Base-by-base conservation (phyloP, 1,140 invertebrate genomes). In the Maniola jurtina region DNA sequence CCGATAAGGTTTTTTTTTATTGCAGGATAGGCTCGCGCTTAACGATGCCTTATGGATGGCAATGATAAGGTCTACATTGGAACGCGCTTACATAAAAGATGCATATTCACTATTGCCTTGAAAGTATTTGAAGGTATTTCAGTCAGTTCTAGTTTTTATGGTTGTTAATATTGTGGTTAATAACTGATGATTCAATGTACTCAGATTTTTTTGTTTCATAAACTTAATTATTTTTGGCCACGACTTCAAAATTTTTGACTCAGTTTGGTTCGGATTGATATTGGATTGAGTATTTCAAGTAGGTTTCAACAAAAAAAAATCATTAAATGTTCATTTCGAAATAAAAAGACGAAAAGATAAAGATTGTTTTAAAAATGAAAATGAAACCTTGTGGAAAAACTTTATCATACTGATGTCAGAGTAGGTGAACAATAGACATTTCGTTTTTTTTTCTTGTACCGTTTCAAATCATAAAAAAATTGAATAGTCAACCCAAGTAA, bases 261-360 rank as follows among this genome's bases (percentile, higher is more conserved):
- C 13, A 45, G 15, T 50, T 54, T 13, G 33, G 50, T 54, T 55
- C 52, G 11, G 13, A 34, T 55, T 55, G 52, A 55, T 55, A 55
- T 55, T 34, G 4, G 33, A 55, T 50, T 50, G 52, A 55, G 33
- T 55, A 55, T 55, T 55, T 50, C 48, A 50, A 25, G 13, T 13
- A 45, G 9, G 5, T 45, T 11, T 45, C 1, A 13, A 45, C 2
- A 45, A n/a, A 11, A 13, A n/a, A 11, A 11, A 45, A 8, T 45
- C 13, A 40, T 45, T 25, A 25, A 25, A 1, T 25, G 25, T 25
- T 2, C 5, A 45, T 45, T 45, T 45, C 42, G 1, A 45, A 45
- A 45, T 13, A 5, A 45, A 45, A 11, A 45, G 36, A 38, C 36
- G 36, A 38, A 38, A 9, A 38, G 6, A 9, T 42, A 9, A 3